Conservation (phyloP, 2,113 vertebrate species). For the Tursiops truncatus region DNA sequence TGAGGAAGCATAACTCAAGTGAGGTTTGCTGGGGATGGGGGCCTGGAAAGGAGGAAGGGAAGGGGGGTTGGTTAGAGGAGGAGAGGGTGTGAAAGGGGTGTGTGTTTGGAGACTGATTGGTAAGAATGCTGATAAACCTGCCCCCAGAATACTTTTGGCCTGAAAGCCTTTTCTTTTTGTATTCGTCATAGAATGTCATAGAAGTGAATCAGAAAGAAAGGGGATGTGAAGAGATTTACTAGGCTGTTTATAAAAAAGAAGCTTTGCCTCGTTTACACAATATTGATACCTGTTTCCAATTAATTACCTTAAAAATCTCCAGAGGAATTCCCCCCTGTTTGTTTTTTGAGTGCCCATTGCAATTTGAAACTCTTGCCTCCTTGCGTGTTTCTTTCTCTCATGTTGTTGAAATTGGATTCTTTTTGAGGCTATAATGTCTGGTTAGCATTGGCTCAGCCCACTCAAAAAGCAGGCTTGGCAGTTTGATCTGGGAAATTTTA, state of each 20-base stretch:
- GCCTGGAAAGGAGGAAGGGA: neutral
- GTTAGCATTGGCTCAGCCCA: constrained; percentile 51
- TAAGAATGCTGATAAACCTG: constrained; percentile 80
- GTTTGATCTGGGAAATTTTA: constrained; percentile 52
- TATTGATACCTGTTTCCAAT: constrained; percentile 69
- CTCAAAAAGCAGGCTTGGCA: constrained; percentile 30
- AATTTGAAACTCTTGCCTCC: constrained; percentile 65
- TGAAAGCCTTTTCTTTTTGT: constrained; percentile 64
- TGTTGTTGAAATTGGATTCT: constrained; percentile 75
- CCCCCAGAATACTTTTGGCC: constrained; percentile 55
- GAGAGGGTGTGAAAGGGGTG: constrained; percentile 66
- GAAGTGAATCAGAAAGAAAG: constrained; percentile 62
- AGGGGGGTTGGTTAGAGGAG: neutral
- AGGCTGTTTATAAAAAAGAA: constrained; percentile 30
- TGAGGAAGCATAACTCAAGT: constrained; percentile 26
- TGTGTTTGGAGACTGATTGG: constrained; percentile 66
- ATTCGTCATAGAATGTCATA: constrained; percentile 18
- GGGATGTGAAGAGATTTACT: constrained; percentile 37
- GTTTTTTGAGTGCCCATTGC: constrained; percentile 69
- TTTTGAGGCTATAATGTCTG: constrained; percentile 57
- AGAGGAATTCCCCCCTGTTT: constrained; percentile 60
- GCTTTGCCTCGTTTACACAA: constrained; percentile 49
- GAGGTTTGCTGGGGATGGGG: constrained; percentile 10
- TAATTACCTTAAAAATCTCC: constrained; percentile 74
- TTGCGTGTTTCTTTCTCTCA: constrained; percentile 56